phyloP scores from a whole-genome alignment of 2,888 invertebrate species.

The Pinctada fucata region DNA sequence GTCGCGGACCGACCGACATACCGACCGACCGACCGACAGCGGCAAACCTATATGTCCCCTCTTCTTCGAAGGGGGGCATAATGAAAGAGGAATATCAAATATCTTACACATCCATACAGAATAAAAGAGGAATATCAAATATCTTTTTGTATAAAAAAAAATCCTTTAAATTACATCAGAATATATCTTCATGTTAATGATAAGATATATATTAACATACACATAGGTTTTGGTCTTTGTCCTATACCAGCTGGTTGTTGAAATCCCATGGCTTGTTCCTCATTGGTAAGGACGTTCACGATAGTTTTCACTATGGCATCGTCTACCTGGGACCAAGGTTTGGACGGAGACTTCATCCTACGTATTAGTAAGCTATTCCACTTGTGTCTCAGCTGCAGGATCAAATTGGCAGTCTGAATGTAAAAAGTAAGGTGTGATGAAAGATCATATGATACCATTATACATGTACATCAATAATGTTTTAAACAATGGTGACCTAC shows the following conservation, averaged over 20 bases:
- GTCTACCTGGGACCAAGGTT: conserved; percentile 80
- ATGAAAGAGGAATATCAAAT: too few species aligned
- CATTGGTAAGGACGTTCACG: conserved; percentile 83
- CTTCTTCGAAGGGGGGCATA: too few species aligned
- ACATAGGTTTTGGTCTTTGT: conserved; percentile 84
- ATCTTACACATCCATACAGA: neutral
- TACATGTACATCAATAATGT: neutral
- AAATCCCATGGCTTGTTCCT: conserved; percentile 84
- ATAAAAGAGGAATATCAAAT: too few species aligned
- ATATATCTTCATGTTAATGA: too few species aligned
- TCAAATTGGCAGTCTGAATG: conserved; percentile 79
- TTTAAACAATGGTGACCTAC: neutral
- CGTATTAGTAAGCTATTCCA: conserved; percentile 84
- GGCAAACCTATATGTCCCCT: too few species aligned
- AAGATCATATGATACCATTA: neutral
- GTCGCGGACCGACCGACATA: too few species aligned
- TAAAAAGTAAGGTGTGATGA: neutral
- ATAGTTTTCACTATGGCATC: conserved; percentile 84
- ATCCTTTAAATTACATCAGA: too few species aligned
- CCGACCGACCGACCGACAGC: too few species aligned
- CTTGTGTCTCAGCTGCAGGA: conserved; percentile 85
- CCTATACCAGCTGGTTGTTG: conserved; percentile 87
- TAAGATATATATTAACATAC: conserved; percentile 54
- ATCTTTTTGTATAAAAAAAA: too few species aligned
- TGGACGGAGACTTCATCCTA: conserved; percentile 77